phyloP scores from a whole-genome alignment of 2,888 invertebrate genomes.

The Athripsodes cinereus region DNA sequence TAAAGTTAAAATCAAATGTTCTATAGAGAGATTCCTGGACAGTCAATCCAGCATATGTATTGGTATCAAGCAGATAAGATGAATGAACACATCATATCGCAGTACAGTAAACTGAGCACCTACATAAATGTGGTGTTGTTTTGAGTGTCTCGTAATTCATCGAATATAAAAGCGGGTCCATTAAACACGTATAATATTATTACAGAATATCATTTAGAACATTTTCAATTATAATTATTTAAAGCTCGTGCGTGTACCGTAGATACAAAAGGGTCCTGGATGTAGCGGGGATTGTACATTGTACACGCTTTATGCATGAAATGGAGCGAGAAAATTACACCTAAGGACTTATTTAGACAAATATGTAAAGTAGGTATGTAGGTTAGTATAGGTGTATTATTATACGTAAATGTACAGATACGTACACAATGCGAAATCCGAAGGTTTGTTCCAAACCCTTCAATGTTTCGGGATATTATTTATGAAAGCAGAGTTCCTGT shows the following conservation, averaged over 20 bases:
- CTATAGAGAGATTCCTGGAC: no score
- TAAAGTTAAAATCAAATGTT: no score
- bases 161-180: background rate
- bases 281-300: background rate
- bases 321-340: background rate
- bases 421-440: background rate
- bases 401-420: no score
- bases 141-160: no score
- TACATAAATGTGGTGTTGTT: no score
- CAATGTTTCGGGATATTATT: background rate
- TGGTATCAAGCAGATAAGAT: no score
- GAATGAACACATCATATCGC: no score
- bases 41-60: no score
- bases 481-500: constrained; percentile 1
- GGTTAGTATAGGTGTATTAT: no score
- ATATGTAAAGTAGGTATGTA: no score
- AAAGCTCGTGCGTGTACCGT: background rate
- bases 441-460: background rate
- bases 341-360: background rate
- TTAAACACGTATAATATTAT: background rate
- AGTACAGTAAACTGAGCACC: no score
- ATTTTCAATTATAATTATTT: background rate
- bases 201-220: background rate
- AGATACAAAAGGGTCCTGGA: background rate
- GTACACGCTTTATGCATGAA: background rate